Percentiles rank a stretch among this genome's conserved stretches.
Evolutionary conservation across 2,888 invertebrate genomes (phyloP).

Genomic region (Pterostichus madidus): DNA sequence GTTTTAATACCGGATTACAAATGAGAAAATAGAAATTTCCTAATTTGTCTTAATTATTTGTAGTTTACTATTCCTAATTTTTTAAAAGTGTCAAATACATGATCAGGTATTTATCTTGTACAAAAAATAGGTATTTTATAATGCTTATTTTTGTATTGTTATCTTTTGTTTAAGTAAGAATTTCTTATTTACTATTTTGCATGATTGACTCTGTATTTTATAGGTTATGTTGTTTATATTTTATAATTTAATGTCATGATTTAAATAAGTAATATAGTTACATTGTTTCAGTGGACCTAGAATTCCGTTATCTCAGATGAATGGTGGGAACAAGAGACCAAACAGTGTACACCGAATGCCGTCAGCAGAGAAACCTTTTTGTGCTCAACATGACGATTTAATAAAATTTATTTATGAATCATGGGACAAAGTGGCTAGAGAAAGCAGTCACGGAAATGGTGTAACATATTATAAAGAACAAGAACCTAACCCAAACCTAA

Average conservation of each 20-base stretch:
- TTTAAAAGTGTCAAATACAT: neutral
- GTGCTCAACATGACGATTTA: conserved; percentile 86
- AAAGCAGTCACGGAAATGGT: conserved; percentile 72
- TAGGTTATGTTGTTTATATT: too few species aligned
- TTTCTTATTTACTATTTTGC: too few species aligned
- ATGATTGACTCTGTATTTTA: too few species aligned
- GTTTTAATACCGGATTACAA: neutral
- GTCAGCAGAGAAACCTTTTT: conserved; percentile 70
- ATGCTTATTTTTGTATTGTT: neutral
- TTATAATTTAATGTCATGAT: too few species aligned
- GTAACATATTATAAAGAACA: conserved; percentile 84
- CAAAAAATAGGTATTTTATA: neutral
- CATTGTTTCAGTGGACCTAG: conserved; percentile 74
- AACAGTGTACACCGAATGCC: conserved; percentile 72
- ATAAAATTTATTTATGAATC: conserved; percentile 89
- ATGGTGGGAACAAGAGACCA: conserved; percentile 73
- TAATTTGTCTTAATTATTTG: neutral
- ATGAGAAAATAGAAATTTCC: neutral
- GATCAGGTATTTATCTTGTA: neutral
- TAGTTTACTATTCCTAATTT: neutral
- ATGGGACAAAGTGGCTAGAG: conserved; percentile 83
- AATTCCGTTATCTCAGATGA: conserved; percentile 75
- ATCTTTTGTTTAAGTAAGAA: too few species aligned
- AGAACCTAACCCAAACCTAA: conserved; percentile 79
- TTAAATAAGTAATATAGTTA: too few species aligned